Base-by-base conservation (phyloP, 2,888 invertebrate species). In the Xestobium rufovillosum region DNA sequence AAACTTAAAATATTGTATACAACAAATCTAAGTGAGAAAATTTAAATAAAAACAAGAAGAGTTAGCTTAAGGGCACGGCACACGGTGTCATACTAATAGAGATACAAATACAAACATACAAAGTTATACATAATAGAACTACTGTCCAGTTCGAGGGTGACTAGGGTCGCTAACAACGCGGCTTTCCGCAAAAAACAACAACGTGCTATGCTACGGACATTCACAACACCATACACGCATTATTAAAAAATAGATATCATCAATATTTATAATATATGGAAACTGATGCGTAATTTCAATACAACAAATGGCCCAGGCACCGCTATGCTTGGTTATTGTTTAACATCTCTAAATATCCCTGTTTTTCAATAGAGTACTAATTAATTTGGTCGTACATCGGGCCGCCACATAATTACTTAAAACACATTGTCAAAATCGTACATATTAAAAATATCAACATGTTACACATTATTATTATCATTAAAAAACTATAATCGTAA, bases 111-210 rank as follows among this genome's bases (percentile, higher is more conserved):
- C 41, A 48, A 42, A 50, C 43, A 49, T 44, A 49, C 26, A 39
- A 47, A 35, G 42, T 9, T 27, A 27, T 27, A 27, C 11, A 27
- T 27, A 14, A 14, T 12, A 13, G 31, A 14, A 8, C 31, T 31
- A 31, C 14, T 9, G 55, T 57, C 54, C 49, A 53, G 59, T 58
- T 57, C 55, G 51, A 55, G 56, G 61, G 59, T 65, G 65, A 65
- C 65, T 66, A 65, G 64, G 63, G 65, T 66, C 62, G 61, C 63
- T 64, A 65, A 65, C 64, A 65, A 65, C 64, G 63, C 63, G 64
- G 61, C 57, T 57, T 58, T 56, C 63, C 63, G 61, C 62, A 60
- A 53, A 19, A 19, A 63, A 65, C 61, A 64, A 63, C 63, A 65
- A 64, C 59, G 61, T 60, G 59, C 63, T 63, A 63, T 60, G 53